Percentiles rank a stretch among this genome's conserved stretches.
These are phyloP conservation scores for Dryas iulia DNA, from an alignment of 1,140 invertebrate species.

Conservation along the genomic window DNA sequence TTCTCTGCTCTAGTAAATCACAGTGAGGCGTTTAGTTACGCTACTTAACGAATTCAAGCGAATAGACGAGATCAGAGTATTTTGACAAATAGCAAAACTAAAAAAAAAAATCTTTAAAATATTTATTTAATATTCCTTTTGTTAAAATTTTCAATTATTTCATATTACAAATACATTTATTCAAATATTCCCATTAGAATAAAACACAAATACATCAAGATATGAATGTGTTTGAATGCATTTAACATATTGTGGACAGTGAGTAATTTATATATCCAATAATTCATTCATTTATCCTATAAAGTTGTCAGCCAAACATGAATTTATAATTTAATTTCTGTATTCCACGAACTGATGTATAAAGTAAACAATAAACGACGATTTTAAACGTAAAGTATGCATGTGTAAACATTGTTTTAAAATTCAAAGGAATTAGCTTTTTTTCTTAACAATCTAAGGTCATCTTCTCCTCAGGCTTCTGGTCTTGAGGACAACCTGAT, in stretches of 20 bases:
- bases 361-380: background rate
- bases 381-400: background rate
- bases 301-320: background rate
- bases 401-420: too few species aligned
- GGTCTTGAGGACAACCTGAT: too few species aligned
- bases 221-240: background rate
- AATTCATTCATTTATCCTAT: background rate
- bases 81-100: too few species aligned
- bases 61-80: too few species aligned
- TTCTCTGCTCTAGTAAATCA: too few species aligned
- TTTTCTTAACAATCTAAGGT: background rate
- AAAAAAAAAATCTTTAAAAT: too few species aligned
- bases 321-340: background rate
- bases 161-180: background rate
- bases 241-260: slow-evolving; percentile 1
- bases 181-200: background rate
- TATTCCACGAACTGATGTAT: background rate
- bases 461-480: too few species aligned
- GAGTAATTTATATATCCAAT: background rate
- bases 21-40: too few species aligned
- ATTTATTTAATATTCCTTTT: too few species aligned
- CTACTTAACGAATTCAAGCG: too few species aligned
- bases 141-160: too few species aligned
- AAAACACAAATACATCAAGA: background rate
- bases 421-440: background rate